Evolutionary conservation across 2,888 invertebrate genomes (phyloP).

Genomic region (Zhengitettix transpicula): DNA sequence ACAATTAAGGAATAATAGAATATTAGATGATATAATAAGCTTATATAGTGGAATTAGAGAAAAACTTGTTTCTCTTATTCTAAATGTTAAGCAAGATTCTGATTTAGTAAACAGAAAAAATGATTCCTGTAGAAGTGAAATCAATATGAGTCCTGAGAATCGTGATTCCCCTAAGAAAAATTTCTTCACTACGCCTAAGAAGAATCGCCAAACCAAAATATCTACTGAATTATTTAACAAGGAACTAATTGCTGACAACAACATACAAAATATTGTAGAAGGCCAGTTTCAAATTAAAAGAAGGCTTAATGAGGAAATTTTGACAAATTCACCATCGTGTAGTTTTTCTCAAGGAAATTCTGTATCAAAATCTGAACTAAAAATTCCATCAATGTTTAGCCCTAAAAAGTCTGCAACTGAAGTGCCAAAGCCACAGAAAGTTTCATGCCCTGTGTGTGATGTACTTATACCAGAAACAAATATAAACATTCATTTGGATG

Average conservation of each 20-base stretch:
- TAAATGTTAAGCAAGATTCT: too few relatives aligned
- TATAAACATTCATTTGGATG: conserved; percentile 32
- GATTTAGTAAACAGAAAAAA: too few relatives aligned
- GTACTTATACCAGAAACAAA: conserved; percentile 24
- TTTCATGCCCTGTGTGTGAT: conserved; percentile 31
- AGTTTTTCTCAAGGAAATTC: neutral
- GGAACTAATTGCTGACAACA: too few relatives aligned
- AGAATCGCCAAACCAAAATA: too few relatives aligned
- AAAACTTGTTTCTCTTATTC: conserved; percentile 16
- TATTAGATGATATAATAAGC: conserved; percentile 27
- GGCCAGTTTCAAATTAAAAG: too few relatives aligned
- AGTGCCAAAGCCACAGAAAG: conserved; percentile 11
- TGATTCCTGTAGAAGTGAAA: too few relatives aligned
- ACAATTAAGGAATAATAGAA: conserved; percentile 28
- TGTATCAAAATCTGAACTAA: neutral
- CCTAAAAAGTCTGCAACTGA: neutral
- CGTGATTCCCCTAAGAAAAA: too few relatives aligned
- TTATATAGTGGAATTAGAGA: conserved; percentile 21
- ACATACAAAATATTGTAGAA: too few relatives aligned
- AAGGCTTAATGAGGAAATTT: neutral
- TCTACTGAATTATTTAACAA: neutral
- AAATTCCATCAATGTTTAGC: neutral
- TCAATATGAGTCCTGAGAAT: too few relatives aligned
- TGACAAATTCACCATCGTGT: too few relatives aligned
- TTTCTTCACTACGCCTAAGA: neutral